Conservation (phyloP, 2,888 invertebrate genomes). For the Acronicta psi region DNA sequence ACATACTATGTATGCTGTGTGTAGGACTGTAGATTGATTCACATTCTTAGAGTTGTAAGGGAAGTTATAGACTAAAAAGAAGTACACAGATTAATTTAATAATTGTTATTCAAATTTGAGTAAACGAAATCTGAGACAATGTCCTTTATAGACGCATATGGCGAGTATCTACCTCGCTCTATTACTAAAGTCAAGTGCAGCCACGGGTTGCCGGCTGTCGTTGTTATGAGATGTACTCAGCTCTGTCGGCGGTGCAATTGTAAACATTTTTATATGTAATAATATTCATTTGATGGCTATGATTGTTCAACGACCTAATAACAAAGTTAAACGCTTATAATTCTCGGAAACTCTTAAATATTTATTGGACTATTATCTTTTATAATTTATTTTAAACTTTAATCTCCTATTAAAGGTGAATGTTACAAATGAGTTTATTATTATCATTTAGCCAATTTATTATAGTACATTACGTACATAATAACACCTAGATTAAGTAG, state of each 20-base stretch:
- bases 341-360: conserved; percentile 52
- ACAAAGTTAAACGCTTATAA: conserved; percentile 44
- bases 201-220: not conserved
- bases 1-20: conserved; percentile 87
- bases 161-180: not conserved
- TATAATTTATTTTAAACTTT: conserved; percentile 68
- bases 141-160: conserved; percentile 20
- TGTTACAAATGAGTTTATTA: conserved; percentile 77
- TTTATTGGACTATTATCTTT: conserved; percentile 54
- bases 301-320: conserved; percentile 59
- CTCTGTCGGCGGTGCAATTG: conserved; percentile 57
- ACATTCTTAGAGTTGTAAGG: conserved; percentile 79
- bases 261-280: conserved; percentile 57
- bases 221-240: conserved; percentile 1
- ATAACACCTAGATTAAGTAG: conserved; percentile 76
- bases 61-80: conserved; percentile 72
- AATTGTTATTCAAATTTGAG: conserved; percentile 53
- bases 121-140: conserved; percentile 32
- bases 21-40: conserved; percentile 84
- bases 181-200: not conserved
- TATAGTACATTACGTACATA: conserved; percentile 80
- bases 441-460: conserved; percentile 78
- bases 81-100: conserved; percentile 71
- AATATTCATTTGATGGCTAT: conserved; percentile 61
- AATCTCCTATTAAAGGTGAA: conserved; percentile 74